These are phyloP conservation scores for Gallinago solitaria DNA, from an alignment of 2,797 vertebrate genomes.

Conservation along the genomic window DNA sequence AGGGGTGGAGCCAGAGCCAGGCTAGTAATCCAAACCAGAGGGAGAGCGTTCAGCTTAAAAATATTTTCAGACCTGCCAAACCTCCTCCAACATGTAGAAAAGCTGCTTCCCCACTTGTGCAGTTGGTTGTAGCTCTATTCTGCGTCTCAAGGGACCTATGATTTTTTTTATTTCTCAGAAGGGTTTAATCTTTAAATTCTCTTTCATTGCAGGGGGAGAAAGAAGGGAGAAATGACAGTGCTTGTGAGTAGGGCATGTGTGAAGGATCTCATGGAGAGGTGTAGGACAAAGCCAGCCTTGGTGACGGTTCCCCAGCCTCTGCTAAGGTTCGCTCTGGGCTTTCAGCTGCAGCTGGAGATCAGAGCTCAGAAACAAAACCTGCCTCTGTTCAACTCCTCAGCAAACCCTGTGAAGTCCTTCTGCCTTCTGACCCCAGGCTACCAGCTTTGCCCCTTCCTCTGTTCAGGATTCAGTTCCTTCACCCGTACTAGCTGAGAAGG, in stretches of 20 bases:
- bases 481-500: no score
- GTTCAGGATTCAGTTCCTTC: background rate
- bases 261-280: background rate
- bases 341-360: background rate
- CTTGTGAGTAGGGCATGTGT: background rate
- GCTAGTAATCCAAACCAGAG: slow-evolving; percentile 31
- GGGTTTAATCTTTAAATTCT: slow-evolving; percentile 18
- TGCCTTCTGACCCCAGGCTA: background rate
- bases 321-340: background rate
- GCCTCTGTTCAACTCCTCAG: background rate
- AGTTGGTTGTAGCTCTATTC: background rate
- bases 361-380: background rate
- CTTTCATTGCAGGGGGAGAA: background rate
- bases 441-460: background rate
- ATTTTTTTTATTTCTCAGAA: background rate
- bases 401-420: background rate
- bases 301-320: background rate
- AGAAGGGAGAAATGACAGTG: background rate
- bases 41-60: background rate
- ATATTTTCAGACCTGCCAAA: slow-evolving; percentile 7
- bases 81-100: background rate
- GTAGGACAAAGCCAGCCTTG: background rate
- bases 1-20: background rate
- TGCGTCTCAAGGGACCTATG: background rate
- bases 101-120: background rate